Percentiles rank a stretch among this genome's conserved stretches.
These are phyloP conservation scores for Zaprionus ornatus DNA, from an alignment of 1,140 invertebrate genomes.

Conservation along the genomic window DNA sequence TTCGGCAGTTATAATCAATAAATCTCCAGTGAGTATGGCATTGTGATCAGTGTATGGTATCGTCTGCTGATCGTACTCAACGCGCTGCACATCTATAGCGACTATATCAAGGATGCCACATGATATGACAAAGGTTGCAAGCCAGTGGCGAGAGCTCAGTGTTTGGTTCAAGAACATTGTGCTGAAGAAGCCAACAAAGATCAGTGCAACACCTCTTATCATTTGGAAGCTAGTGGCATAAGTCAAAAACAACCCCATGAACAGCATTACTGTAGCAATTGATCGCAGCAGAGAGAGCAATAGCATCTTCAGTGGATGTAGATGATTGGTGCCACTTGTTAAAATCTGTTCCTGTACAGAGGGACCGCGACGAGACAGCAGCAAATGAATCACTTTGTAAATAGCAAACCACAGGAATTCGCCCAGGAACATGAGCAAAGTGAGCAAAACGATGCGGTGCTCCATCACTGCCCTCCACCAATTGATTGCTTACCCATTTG, in stretches of 20 bases:
- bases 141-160: conserved; percentile 90
- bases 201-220: conserved; percentile 96
- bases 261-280: conserved; percentile 93
- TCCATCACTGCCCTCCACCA: conserved; percentile 88
- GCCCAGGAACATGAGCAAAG: conserved; percentile 94
- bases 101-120: conserved; percentile 93
- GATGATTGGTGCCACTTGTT: conserved; percentile 88
- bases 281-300: conserved; percentile 93
- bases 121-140: conserved; percentile 88
- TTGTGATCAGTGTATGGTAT: conserved; percentile 85
- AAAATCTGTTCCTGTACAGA: conserved; percentile 86
- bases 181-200: conserved; percentile 96
- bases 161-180: conserved; percentile 92
- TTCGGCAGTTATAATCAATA: conserved; percentile 96
- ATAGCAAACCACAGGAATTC: conserved; percentile 93
- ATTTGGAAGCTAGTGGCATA: conserved; percentile 98
- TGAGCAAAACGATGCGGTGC: conserved; percentile 89
- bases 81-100: conserved; percentile 85
- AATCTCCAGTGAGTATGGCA: conserved; percentile 94
- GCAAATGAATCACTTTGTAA: conserved; percentile 87
- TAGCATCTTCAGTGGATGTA: conserved; percentile 92
- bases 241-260: conserved; percentile 93
- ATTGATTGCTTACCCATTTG: conserved; percentile 90
- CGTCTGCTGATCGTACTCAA: conserved; percentile 80
- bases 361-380: conserved; percentile 85